Evolutionary conservation across 2,888 invertebrate species (phyloP), one percentile per base, ranked within the genome.

Genomic region (Pterobdella sp.): DNA sequence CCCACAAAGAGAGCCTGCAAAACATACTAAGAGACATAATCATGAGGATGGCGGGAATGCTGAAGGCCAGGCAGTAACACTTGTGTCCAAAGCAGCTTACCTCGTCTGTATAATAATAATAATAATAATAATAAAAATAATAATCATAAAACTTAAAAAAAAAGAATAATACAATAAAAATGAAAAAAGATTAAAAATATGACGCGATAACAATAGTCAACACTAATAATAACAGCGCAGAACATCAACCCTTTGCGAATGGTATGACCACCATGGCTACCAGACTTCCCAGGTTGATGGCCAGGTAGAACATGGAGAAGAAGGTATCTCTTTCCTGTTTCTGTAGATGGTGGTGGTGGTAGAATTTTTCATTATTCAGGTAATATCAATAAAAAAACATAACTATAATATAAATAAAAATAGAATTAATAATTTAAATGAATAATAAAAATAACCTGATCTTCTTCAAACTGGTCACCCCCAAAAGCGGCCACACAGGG

Each of bases 401-500:
- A n/a, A n/a, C n/a, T n/a, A n/a, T n/a, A n/a, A n/a, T n/a, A n/a
- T n/a, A n/a, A n/a, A n/a, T n/a, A n/a, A n/a, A n/a, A n/a, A n/a
- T n/a, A n/a, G n/a, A n/a, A n/a, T n/a, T n/a, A n/a, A n/a, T n/a
- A n/a, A n/a, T n/a, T n/a, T n/a, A n/a, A n/a, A n/a, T n/a, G n/a
- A n/a, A n/a, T n/a, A n/a, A n/a, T n/a, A n/a, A n/a, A 22, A 56
- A 22, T 4, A 4, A 83, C 84, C 79, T 85, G 84, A 37, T 82
- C 81, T 32, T 79, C 79, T 68, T 88, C 86, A 83, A 94, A 94
- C 84, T 94, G 95, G 83, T 96, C 95, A 0, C 94, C 95, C 0
- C 95, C 96, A 82, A 96, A 95, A 0, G 95, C 92, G 0, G 93
- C 88, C 0, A 96, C 94, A 80, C 94, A 95, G 0, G 95, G 94